Base-by-base conservation (phyloP, 2,797 vertebrate species). In the Arnoldichthys spilopterus region DNA sequence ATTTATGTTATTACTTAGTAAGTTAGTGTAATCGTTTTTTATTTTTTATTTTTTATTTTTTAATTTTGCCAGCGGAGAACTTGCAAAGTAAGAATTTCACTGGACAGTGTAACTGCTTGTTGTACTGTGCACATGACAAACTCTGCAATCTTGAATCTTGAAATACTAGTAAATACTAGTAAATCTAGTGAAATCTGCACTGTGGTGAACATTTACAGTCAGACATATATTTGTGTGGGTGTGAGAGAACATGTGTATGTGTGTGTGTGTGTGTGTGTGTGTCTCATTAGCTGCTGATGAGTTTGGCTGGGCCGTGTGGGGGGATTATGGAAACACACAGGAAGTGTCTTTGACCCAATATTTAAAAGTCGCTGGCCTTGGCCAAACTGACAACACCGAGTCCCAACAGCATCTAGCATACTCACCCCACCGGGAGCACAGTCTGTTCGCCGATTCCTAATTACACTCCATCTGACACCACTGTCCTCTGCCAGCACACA, bases 381-480 rank as follows among this genome's bases (percentile, higher is more conserved):
- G 94, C 94, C 92, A 93, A 94, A 92, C 92, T 94, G 93, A 95
- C 93, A 94, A 93, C 91, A 92, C 92, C 90, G 92, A 94, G 92
- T 94, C 94, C 94, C 92, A 94, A 93, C 92, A 93, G 93, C 94
- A 94, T 95, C 94, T 93, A 94, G 94, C 92, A 94, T 90, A 91
- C 93, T 90, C 92, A 94, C 94, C 95, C 95, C 86, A 93, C 91
- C 91, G 94, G 90, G 94, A 93, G 93, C 93, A 92, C 95, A 95
- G 94, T 92, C 95, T 95, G 95, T 95, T 95, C 93, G 92, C 92
- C 87, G 91, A 94, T 92, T 92, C 93, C 93, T 95, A 95, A 96
- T 95, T 94, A 96, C 92, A 95, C 94, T 94, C 94, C 94, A 95
- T 94, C 93, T 95, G 94, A 95, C 94, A 90, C 92, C 90, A 91